Conservation (phyloP, 2,797 vertebrate species). For the Galaxias olidus region DNA sequence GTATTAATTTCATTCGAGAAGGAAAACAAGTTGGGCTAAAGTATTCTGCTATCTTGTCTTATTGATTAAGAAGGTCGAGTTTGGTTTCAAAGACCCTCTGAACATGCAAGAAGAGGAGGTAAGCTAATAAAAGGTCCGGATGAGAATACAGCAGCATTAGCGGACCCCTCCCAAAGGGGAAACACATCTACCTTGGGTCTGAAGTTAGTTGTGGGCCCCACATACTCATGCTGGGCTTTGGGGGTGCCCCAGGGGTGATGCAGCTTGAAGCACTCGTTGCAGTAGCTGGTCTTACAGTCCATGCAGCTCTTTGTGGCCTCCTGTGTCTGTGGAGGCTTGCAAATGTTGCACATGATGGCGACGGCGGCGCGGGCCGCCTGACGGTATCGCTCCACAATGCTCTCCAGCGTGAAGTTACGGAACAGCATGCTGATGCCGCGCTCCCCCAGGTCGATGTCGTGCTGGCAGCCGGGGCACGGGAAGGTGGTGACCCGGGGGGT, state of each 20-base stretch:
- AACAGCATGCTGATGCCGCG: slow-evolving; percentile 96
- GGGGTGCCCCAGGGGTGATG: slow-evolving; percentile 95
- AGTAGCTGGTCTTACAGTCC: slow-evolving; percentile 97
- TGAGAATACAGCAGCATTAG: not conserved
- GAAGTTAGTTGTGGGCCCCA: slow-evolving; percentile 95
- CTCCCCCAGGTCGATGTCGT: slow-evolving; percentile 94
- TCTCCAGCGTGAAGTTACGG: slow-evolving; percentile 95
- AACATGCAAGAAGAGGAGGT: not conserved
- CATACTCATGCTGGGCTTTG: slow-evolving; percentile 95
- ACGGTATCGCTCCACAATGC: slow-evolving; percentile 93
- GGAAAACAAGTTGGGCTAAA: no score
- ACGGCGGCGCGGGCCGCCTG: slow-evolving; percentile 92
- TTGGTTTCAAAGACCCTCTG: not conserved
- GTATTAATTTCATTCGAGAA: no score
- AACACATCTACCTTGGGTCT: slow-evolving; percentile 84
- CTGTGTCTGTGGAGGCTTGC: slow-evolving; percentile 87
- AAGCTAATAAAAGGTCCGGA: not conserved
- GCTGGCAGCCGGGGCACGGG: slow-evolving; percentile 91
- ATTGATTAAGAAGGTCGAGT: no score
- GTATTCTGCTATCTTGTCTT: no score
- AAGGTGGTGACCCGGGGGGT: slow-evolving; percentile 86
- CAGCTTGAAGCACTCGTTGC: slow-evolving; percentile 96
- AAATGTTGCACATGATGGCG: slow-evolving; percentile 94
- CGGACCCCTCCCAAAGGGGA: not conserved
- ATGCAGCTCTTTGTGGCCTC: slow-evolving; percentile 98